These are phyloP conservation scores for Oscheius sp. DNA, from an alignment of 2,888 invertebrate species.

Conservation along the genomic window DNA sequence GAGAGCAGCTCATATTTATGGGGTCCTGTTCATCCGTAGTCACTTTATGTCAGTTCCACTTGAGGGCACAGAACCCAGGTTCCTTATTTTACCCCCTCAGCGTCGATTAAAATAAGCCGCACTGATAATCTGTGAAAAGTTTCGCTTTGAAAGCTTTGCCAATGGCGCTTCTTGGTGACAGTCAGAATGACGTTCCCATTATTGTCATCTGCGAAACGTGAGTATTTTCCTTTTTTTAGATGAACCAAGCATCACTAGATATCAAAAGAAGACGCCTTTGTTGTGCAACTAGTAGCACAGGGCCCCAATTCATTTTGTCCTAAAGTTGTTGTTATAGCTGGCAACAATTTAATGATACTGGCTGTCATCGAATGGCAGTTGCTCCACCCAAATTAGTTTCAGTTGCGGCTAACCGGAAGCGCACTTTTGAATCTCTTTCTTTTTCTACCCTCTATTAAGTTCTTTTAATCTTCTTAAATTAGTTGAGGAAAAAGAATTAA, in stretches of 20 bases:
- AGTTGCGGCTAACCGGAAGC: too few relatives aligned
- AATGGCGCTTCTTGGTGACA: too few relatives aligned
- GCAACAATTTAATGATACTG: slow-evolving; percentile 18
- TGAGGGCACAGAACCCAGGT: too few relatives aligned
- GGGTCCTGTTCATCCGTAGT: neutral
- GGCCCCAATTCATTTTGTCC: neutral
- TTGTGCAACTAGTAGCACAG: neutral
- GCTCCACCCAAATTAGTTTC: slow-evolving; percentile 28
- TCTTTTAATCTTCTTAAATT: neutral
- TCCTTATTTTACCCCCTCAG: too few relatives aligned
- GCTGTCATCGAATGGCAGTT: slow-evolving; percentile 13
- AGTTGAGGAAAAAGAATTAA: too few relatives aligned
- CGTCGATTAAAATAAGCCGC: too few relatives aligned
- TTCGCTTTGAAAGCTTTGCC: too few relatives aligned
- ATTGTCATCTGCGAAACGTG: neutral
- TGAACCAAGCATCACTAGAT: neutral
- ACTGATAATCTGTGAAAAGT: too few relatives aligned
- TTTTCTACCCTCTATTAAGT: neutral
- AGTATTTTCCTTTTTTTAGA: neutral
- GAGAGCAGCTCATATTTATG: neutral
- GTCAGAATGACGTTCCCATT: too few relatives aligned
- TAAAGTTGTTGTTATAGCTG: neutral
- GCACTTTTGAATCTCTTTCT: neutral
- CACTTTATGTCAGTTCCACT: neutral
- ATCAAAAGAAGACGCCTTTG: neutral